Evolutionary conservation across 2,888 invertebrate species (phyloP).

Genomic region (Pammene aurita): DNA sequence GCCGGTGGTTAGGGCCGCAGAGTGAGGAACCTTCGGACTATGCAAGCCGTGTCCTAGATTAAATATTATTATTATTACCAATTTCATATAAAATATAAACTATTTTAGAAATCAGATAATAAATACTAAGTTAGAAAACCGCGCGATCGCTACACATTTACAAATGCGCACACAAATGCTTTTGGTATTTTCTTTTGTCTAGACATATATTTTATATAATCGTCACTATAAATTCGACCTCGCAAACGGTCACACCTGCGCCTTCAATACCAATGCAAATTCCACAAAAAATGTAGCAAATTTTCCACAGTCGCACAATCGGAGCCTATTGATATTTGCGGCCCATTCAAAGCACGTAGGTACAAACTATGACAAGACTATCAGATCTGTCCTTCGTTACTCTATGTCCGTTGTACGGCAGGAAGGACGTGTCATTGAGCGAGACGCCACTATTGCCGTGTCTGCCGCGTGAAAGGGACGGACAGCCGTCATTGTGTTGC

Average conservation of each 20-base stretch:
- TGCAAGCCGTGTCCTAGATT: too few relatives aligned
- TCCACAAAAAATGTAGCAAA: constrained; percentile 20
- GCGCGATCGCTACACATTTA: not conserved
- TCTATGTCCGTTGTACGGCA: constrained; percentile 64
- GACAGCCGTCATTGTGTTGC: constrained; percentile 73
- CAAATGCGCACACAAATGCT: not conserved
- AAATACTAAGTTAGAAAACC: too few relatives aligned
- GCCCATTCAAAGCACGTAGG: constrained; percentile 60
- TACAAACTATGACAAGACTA: constrained; percentile 54
- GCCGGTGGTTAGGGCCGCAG: too few relatives aligned
- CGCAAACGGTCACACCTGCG: not conserved
- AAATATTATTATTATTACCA: too few relatives aligned
- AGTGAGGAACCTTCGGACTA: too few relatives aligned
- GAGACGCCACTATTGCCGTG: constrained; percentile 71
- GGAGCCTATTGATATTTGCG: constrained; percentile 49
- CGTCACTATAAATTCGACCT: constrained; percentile 8
- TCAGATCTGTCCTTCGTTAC: constrained; percentile 59
- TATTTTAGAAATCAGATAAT: too few relatives aligned
- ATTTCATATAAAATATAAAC: too few relatives aligned
- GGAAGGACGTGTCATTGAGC: constrained; percentile 76
- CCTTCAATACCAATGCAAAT: constrained; percentile 25
- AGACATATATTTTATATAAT: not conserved
- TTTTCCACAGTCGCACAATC: constrained; percentile 22
- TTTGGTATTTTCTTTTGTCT: not conserved
- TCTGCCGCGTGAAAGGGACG: constrained; percentile 68